Evolutionary conservation across 1,140 invertebrate genomes (phyloP).

Genomic region (Paralvinella palmiformis): DNA sequence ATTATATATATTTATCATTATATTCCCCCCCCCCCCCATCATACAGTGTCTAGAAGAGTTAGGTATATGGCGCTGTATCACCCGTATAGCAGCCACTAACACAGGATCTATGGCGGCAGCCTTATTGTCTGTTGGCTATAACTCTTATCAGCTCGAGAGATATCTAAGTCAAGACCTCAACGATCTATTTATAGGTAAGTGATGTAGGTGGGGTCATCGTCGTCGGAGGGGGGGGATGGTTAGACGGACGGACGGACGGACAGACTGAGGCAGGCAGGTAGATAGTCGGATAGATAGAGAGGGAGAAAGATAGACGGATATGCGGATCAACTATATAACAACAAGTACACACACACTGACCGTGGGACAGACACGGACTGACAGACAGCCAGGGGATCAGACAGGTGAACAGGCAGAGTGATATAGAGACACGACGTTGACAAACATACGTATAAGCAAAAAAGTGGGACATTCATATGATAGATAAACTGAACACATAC

Average conservation of each 20-base stretch:
- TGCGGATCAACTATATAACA: neutral
- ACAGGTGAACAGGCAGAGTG: too few species aligned
- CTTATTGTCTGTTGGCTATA: constrained; percentile 40
- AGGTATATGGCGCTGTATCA: constrained; percentile 31
- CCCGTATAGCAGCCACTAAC: constrained; percentile 39
- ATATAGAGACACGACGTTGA: too few species aligned
- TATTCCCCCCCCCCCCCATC: neutral
- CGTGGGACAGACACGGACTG: neutral
- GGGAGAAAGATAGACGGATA: neutral
- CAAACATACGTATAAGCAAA: too few species aligned
- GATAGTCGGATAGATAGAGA: neutral
- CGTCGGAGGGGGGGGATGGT: neutral
- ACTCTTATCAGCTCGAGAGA: constrained; percentile 27
- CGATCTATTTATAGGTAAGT: constrained; percentile 35
- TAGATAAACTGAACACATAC: too few species aligned
- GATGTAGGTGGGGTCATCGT: neutral
- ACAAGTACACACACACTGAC: neutral
- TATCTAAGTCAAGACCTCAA: constrained; percentile 36
- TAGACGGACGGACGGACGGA: neutral
- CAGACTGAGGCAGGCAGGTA: neutral
- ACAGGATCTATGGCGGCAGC: constrained; percentile 44
- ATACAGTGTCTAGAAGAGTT: constrained; percentile 39
- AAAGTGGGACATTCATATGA: too few species aligned
- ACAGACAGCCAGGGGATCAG: too few species aligned
- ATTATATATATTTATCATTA: too few species aligned